phyloP scores from a whole-genome alignment of 2,113 vertebrate genomes.

The Ochotona princeps region DNA sequence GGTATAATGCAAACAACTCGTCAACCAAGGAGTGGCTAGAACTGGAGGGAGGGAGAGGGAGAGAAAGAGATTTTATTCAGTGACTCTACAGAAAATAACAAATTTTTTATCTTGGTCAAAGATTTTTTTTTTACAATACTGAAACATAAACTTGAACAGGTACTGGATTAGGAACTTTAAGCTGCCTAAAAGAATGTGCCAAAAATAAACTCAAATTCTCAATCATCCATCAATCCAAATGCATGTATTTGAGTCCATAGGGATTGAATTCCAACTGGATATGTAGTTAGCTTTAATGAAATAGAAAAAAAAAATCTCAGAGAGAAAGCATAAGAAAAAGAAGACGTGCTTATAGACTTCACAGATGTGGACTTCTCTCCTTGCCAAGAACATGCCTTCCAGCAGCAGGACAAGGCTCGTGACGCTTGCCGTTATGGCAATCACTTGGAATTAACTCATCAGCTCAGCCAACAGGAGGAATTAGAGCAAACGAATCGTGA shows the following conservation, averaged over 20 bases:
- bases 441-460: conserved; percentile 64
- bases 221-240: conserved; percentile 50
- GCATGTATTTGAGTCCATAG: conserved; percentile 28
- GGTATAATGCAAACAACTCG: not conserved
- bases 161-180: not conserved
- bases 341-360: conserved; percentile 6
- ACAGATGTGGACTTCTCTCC: conserved; percentile 49
- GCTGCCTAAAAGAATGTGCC: not conserved
- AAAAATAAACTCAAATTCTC: conserved; percentile 1
- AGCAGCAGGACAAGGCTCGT: not conserved
- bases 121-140: not conserved
- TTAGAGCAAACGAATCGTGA: conserved; percentile 56
- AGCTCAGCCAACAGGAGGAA: conserved; percentile 51
- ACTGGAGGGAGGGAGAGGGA: not conserved
- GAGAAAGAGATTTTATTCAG: not conserved
- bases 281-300: conserved; percentile 7
- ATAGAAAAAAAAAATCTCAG: conserved; percentile 7
- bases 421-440: not conserved
- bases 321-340: not conserved
- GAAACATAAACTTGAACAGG: not conserved
- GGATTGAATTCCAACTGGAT: conserved; percentile 45
- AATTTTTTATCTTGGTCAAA: conserved; percentile 4
- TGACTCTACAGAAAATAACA: not conserved
- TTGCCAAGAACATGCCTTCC: conserved; percentile 61
- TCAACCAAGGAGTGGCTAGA: not conserved